phyloP scores from a whole-genome alignment of 2,797 vertebrate species.

The Adelosebastes latens region DNA sequence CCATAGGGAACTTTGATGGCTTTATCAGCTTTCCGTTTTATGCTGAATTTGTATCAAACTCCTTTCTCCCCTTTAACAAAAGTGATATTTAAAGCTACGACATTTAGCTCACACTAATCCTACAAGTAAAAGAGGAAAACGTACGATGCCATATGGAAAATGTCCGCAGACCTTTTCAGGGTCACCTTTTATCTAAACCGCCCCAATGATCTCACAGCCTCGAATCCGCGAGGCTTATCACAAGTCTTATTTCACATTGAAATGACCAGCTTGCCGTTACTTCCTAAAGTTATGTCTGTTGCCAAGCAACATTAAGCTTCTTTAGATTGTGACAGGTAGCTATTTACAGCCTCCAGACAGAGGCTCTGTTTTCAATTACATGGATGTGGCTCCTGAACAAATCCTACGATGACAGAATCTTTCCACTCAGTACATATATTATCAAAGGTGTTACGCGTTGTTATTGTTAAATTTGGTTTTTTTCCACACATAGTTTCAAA shows the following conservation, averaged over 20 bases:
- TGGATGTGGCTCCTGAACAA: constrained; percentile 10
- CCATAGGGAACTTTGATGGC: constrained; percentile 15
- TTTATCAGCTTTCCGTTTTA: constrained; percentile 1
- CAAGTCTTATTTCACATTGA: constrained; percentile 52
- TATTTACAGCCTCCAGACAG: constrained; percentile 61
- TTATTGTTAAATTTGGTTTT: background rate
- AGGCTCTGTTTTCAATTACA: constrained; percentile 32
- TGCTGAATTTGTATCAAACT: constrained; percentile 46
- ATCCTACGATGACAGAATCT: background rate
- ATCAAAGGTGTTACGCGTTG: background rate
- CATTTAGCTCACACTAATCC: background rate
- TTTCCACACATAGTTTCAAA: background rate
- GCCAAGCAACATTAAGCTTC: constrained; percentile 66
- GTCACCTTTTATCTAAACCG: constrained; percentile 10
- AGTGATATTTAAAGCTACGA: background rate
- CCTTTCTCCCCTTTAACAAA: constrained; percentile 12
- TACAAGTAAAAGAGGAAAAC: background rate
- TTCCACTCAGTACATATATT: background rate
- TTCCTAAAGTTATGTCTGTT: constrained; percentile 53
- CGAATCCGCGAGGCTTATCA: constrained; percentile 37
- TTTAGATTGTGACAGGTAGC: constrained; percentile 60
- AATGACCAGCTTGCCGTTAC: constrained; percentile 35
- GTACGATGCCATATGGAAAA: background rate
- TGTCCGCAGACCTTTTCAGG: background rate
- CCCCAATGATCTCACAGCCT: constrained; percentile 19